Conservation (phyloP, 1,140 invertebrate species). For the Scaptomyza graminum region DNA sequence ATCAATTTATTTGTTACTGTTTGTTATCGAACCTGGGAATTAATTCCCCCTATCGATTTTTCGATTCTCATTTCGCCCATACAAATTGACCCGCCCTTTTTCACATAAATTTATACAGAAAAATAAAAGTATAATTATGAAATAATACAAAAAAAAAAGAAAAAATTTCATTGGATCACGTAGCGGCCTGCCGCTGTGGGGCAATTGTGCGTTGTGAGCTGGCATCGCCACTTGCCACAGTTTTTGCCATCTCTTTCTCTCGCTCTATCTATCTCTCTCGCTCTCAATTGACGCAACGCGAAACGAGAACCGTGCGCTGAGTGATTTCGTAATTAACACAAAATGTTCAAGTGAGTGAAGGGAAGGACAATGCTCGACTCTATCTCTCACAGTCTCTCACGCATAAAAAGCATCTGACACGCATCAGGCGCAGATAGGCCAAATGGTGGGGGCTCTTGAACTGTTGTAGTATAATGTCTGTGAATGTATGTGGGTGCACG, state of each 20-base stretch:
- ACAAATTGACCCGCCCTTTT: background rate
- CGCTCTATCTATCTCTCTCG: background rate
- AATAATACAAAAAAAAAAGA: background rate
- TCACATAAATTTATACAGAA: slow-evolving; percentile 3
- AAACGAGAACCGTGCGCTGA: slow-evolving; percentile 45
- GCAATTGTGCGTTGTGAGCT: slow-evolving; percentile 50
- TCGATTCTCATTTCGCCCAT: no score
- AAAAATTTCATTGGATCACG: slow-evolving; percentile 37
- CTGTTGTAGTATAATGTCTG: slow-evolving; percentile 9
- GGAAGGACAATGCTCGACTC: no score
- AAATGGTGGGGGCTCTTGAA: slow-evolving; percentile 18
- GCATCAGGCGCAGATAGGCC: slow-evolving; percentile 19
- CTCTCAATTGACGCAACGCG: slow-evolving; percentile 16
- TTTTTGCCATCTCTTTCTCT: background rate
- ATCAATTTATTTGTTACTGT: no score
- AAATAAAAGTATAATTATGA: slow-evolving; percentile 6
- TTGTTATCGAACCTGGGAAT: no score
- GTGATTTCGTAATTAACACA: slow-evolving; percentile 80
- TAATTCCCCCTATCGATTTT: no score
- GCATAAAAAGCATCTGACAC: slow-evolving; percentile 61
- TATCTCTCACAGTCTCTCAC: background rate
- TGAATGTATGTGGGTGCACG: slow-evolving; percentile 1
- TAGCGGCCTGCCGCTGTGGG: slow-evolving; percentile 5
- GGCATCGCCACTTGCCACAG: slow-evolving; percentile 32
- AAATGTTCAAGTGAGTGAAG: slow-evolving; percentile 43